These are phyloP conservation scores for Leucophenga varia DNA, from an alignment of 1,140 invertebrate species.

Conservation along the genomic window DNA sequence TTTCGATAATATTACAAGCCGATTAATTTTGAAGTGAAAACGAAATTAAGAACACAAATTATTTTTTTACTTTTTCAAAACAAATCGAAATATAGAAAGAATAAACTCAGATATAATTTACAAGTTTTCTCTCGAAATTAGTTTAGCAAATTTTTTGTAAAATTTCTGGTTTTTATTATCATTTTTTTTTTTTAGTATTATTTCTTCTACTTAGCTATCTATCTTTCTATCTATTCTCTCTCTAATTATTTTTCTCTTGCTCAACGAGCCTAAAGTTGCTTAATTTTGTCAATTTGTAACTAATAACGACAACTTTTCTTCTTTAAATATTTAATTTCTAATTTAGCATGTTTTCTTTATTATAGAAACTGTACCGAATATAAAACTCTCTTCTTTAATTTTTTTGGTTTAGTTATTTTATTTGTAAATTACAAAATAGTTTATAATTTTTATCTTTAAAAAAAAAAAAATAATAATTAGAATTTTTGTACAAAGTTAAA, in stretches of 20 bases:
- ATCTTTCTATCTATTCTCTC: not conserved
- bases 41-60: not conserved
- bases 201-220: not conserved
- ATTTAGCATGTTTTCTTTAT: too few species aligned
- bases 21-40: not conserved
- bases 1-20: conserved; percentile 20
- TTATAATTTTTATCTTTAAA: too few species aligned
- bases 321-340: too few species aligned
- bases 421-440: conserved; percentile 17
- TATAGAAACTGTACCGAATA: too few species aligned
- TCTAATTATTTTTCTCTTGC: not conserved
- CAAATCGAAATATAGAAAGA: not conserved
- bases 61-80: not conserved
- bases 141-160: not conserved
- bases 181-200: not conserved
- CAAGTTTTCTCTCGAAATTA: not conserved
- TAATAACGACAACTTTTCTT: too few species aligned
- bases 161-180: not conserved
- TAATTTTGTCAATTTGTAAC: too few species aligned
- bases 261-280: too few species aligned
- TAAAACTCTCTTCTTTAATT: too few species aligned
- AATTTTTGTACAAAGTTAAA: too few species aligned
- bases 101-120: not conserved
- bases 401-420: conserved; percentile 7
- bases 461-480: too few species aligned